Evolutionary conservation across 2,888 invertebrate species (phyloP).

Genomic region (Melangyna quadrimaculata): DNA sequence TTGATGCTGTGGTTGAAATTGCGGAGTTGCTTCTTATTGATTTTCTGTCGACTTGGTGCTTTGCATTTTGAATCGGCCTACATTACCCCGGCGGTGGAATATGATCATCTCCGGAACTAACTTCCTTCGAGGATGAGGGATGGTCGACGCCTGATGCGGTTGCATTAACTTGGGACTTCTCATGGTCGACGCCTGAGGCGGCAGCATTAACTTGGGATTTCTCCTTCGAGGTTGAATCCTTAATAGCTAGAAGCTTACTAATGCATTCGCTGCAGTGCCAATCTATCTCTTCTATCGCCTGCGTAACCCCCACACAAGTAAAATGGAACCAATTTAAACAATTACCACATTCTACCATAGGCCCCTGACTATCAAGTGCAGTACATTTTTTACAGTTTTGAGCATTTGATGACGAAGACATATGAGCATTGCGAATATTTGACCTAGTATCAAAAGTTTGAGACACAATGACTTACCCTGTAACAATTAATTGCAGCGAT

Average conservation of each 20-base stretch:
- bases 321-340: conserved; percentile 16
- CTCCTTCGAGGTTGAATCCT: background rate
- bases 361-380: background rate
- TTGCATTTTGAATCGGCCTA: background rate
- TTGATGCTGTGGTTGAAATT: background rate
- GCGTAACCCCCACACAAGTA: background rate
- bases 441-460: background rate
- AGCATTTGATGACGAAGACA: background rate
- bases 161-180: too few species aligned
- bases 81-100: background rate
- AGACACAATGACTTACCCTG: background rate
- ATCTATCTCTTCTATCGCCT: background rate
- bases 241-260: background rate
- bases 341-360: background rate
- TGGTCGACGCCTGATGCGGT: too few species aligned
- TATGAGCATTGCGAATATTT: background rate
- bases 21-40: background rate
- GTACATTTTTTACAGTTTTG: too few species aligned
- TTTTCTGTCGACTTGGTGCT: background rate
- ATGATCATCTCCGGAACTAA: background rate
- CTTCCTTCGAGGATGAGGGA: background rate
- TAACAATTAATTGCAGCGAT: background rate
- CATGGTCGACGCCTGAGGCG: background rate
- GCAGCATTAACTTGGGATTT: background rate
- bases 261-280: background rate